A percentile compares a stretch with the other conserved stretches of the same genome.
phyloP scores from a whole-genome alignment of 1,140 invertebrate species.

The Hetaerina americana region DNA sequence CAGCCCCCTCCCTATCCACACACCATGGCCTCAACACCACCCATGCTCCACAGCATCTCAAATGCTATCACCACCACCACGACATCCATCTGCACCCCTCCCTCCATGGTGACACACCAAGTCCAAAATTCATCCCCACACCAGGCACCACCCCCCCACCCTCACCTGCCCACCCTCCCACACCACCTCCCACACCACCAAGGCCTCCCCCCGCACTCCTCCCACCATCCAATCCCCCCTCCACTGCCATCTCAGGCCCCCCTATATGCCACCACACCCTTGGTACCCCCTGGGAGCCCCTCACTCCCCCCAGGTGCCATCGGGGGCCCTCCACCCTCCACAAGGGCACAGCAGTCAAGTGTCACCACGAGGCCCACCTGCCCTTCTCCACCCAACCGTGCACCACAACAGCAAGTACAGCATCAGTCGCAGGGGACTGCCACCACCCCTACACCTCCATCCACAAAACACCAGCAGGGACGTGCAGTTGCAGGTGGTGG shows the following conservation, averaged over 20 bases:
- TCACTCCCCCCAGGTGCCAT: constrained; percentile 23
- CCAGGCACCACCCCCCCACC: background rate
- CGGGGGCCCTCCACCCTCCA: constrained; percentile 30
- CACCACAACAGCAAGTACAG: constrained; percentile 5
- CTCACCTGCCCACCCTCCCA: background rate
- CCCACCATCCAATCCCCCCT: background rate
- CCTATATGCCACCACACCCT: constrained; percentile 19
- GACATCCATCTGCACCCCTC: background rate
- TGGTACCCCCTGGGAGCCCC: constrained; percentile 27
- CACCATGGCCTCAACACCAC: background rate
- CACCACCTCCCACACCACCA: background rate
- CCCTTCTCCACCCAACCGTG: constrained; percentile 1
- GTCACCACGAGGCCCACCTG: constrained; percentile 11
- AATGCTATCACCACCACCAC: constrained; percentile 4
- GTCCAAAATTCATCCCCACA: constrained; percentile 3
- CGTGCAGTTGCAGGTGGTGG: background rate
- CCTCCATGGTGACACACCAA: background rate
- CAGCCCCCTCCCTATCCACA: too few relatives aligned
- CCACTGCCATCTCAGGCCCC: constrained; percentile 14
- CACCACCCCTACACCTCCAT: constrained; percentile 12
- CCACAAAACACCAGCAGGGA: background rate
- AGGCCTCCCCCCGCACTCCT: background rate
- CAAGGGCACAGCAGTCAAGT: constrained; percentile 23
- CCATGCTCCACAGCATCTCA: background rate
- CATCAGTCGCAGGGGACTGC: constrained; percentile 5